Evolutionary conservation across 2,113 vertebrate genomes (phyloP).

Genomic region (Tauraco erythrolophus): DNA sequence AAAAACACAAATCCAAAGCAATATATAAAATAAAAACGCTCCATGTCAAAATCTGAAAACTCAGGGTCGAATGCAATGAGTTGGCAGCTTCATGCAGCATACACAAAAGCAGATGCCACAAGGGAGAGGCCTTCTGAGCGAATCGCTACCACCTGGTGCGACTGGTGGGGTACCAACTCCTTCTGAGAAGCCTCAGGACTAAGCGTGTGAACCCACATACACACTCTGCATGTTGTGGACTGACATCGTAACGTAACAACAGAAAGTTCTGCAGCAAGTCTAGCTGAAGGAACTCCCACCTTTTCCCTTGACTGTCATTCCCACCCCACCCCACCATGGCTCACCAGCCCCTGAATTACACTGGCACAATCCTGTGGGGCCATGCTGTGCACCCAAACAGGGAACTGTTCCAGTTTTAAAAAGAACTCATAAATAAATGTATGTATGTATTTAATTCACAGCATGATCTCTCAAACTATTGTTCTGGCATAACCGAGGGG

Average conservation of each 20-base stretch:
- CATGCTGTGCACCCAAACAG: not conserved
- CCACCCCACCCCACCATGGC: not conserved
- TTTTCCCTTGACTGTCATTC: not conserved
- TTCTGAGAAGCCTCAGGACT: not conserved
- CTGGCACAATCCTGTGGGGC: not conserved
- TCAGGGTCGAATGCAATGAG: not conserved
- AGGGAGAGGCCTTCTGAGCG: not conserved
- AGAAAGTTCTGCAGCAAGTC: not conserved
- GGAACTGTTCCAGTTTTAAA: not conserved
- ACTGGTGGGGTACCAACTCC: not conserved
- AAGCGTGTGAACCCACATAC: not conserved
- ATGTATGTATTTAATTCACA: constrained; percentile 54
- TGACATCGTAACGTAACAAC: not conserved
- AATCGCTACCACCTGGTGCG: not conserved
- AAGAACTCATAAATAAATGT: not conserved
- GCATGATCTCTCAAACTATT: constrained; percentile 37
- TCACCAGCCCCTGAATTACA: not conserved
- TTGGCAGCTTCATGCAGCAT: not conserved
- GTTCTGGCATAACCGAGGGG: constrained; percentile 1
- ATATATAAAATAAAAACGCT: not conserved
- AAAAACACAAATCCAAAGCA: not conserved
- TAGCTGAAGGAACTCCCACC: not conserved
- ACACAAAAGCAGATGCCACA: constrained; percentile 4
- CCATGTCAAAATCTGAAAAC: not conserved
- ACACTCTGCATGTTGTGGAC: not conserved